Conservation (phyloP, 2,888 invertebrate genomes). For the Rhaphigaster nebulosa region DNA sequence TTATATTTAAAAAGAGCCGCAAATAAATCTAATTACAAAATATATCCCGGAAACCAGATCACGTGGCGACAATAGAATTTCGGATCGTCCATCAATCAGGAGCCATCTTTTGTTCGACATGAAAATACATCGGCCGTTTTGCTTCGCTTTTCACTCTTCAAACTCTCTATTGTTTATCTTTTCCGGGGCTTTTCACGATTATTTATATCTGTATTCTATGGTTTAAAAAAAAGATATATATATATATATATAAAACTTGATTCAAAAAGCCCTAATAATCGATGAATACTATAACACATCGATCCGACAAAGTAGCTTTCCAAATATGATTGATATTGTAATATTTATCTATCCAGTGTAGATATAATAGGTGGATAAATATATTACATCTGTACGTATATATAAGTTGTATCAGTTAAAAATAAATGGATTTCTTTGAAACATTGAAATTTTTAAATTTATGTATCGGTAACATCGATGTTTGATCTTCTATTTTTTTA, state of each 20-base stretch:
- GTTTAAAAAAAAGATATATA: background rate
- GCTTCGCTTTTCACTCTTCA: background rate
- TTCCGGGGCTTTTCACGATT: background rate
- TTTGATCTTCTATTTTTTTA: no score
- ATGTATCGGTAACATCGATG: no score
- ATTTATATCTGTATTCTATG: background rate
- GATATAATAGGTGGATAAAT: no score
- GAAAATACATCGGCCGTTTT: constrained; percentile 9
- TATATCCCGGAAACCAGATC: background rate
- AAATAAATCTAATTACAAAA: background rate
- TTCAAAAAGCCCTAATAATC: background rate
- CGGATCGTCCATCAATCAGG: background rate
- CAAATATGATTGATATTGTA: background rate
- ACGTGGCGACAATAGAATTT: background rate
- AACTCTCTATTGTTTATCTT: background rate
- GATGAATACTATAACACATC: background rate
- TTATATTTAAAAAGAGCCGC: no score
- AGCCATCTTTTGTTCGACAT: constrained; percentile 13
- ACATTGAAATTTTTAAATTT: no score
- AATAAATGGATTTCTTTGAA: no score
- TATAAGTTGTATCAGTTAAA: no score
- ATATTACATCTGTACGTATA: no score
- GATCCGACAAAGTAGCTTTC: rapidly evolving
- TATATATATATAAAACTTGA: background rate
- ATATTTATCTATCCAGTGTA: background rate